Evolutionary conservation across 2,113 vertebrate genomes (phyloP).

Genomic region (Trematomus loennbergii): DNA sequence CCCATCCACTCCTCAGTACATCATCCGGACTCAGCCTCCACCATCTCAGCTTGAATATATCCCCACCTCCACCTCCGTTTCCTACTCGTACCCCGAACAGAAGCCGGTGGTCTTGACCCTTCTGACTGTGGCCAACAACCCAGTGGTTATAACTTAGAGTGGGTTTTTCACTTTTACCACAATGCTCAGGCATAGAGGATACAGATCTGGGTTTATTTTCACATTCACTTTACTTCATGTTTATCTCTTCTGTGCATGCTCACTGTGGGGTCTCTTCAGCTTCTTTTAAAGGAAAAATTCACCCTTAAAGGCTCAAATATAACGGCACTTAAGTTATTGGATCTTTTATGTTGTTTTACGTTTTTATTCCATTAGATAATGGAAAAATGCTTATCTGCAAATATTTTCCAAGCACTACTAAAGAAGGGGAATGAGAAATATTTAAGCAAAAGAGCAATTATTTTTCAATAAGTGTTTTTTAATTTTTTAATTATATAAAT

Average conservation of each 20-base stretch:
- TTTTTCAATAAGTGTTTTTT: no score
- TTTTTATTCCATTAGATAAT: no score
- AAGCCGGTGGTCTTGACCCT: conserved; percentile 59
- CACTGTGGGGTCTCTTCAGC: not conserved
- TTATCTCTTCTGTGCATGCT: not conserved
- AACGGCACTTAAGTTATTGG: no score
- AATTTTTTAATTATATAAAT: no score
- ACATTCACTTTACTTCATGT: not conserved
- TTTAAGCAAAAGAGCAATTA: no score
- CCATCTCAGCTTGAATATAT: not conserved
- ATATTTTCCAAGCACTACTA: no score
- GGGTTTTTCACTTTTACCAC: not conserved
- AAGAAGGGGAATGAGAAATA: no score
- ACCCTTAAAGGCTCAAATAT: not conserved
- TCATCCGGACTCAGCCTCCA: conserved; percentile 52
- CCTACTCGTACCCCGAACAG: conserved; percentile 10
- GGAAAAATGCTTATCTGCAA: no score
- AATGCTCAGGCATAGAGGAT: not conserved
- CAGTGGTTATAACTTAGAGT: conserved; percentile 31
- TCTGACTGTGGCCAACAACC: conserved; percentile 54
- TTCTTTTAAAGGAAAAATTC: conserved; percentile 31
- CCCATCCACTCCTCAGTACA: conserved; percentile 53
- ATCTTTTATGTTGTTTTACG: no score
- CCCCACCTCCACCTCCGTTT: conserved; percentile 11
- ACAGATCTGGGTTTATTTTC: not conserved